These are phyloP conservation scores for Pristiophorus japonicus DNA, from an alignment of 2,113 vertebrate species.

Conservation along the genomic window DNA sequence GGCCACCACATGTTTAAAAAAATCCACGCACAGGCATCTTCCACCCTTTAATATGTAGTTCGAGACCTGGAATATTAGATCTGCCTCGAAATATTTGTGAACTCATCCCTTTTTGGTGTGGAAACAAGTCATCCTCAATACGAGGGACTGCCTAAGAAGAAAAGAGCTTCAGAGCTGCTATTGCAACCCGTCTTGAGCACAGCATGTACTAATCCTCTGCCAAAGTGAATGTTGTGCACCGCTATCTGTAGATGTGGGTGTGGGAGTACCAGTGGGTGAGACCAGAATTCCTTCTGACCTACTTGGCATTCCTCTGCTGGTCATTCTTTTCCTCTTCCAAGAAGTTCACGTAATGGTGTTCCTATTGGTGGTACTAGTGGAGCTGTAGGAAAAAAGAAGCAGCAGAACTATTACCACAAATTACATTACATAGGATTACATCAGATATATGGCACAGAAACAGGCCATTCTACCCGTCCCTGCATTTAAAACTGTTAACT, in stretches of 20 bases:
- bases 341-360: background rate
- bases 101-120: too few species aligned
- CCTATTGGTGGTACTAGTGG: background rate
- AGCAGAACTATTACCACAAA: background rate
- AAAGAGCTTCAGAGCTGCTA: background rate
- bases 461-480: too few species aligned
- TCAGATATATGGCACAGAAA: too few species aligned
- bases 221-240: background rate
- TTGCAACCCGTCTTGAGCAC: background rate
- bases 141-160: too few species aligned
- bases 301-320: background rate
- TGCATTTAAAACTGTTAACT: too few species aligned
- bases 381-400: background rate
- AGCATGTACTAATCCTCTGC: background rate
- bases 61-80: too few species aligned
- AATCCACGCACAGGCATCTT: too few species aligned
- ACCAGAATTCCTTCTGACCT: background rate
- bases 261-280: background rate
- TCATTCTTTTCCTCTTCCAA: background rate
- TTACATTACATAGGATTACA: too few species aligned
- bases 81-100: too few species aligned
- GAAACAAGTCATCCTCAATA: too few species aligned
- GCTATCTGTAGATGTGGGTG: background rate
- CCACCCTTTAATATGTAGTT: too few species aligned
- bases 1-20: too few species aligned